These are phyloP conservation scores for Brienomyrus brachyistius DNA, from an alignment of 2,113 vertebrate species.

Conservation along the genomic window DNA sequence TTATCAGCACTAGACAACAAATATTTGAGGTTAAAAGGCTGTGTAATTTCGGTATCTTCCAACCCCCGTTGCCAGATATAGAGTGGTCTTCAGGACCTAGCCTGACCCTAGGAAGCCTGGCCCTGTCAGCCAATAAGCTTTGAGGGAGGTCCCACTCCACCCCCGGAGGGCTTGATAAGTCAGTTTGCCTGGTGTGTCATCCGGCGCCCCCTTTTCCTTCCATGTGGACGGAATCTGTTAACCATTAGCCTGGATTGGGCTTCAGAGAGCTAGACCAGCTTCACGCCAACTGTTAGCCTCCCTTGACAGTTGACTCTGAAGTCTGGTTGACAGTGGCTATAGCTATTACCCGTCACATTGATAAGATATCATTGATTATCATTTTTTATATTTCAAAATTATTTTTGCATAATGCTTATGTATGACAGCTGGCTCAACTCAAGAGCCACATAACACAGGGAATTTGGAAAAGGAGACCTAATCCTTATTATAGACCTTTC, in stretches of 20 bases:
- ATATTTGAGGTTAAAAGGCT: conserved; percentile 11
- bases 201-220: background rate
- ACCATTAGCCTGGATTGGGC: background rate
- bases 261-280: background rate
- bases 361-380: background rate
- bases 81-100: background rate
- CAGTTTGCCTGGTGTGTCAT: background rate
- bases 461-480: background rate
- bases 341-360: background rate
- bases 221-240: background rate
- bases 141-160: background rate
- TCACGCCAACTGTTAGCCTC: background rate
- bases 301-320: background rate
- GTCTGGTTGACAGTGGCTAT: background rate
- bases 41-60: background rate
- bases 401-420: background rate
- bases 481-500: background rate
- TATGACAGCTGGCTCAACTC: background rate
- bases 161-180: background rate
- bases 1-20: conserved; percentile 17
- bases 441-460: background rate
- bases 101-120: background rate
- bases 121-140: background rate
- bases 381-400: background rate
- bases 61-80: background rate